These are phyloP conservation scores for Gymnoscelis rufifasciata DNA, from an alignment of 2,888 invertebrate genomes.

Conservation along the genomic window DNA sequence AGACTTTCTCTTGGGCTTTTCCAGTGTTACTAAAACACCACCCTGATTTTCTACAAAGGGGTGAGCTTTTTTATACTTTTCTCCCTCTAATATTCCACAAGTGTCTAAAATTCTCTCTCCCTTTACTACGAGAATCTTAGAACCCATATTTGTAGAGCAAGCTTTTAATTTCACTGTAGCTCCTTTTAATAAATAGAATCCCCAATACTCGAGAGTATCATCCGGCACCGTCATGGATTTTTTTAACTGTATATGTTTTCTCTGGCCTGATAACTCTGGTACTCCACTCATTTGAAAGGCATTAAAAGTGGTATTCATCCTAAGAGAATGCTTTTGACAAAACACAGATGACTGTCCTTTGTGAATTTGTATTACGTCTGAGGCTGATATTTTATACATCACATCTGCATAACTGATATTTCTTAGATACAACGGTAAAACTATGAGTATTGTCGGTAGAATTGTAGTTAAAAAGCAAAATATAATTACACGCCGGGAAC, in stretches of 20 bases:
- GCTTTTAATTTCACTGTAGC: constrained; percentile 87
- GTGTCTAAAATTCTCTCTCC: constrained; percentile 87
- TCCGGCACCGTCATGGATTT: constrained; percentile 91
- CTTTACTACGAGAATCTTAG: constrained; percentile 88
- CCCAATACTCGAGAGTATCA: constrained; percentile 93
- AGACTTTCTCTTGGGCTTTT: constrained; percentile 44
- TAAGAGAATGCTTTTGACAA: constrained; percentile 87
- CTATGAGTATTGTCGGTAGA: constrained; percentile 85
- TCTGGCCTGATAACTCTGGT: constrained; percentile 83
- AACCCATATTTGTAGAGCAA: constrained; percentile 88
- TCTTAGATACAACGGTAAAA: constrained; percentile 87
- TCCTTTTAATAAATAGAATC: constrained; percentile 89
- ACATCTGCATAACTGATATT: constrained; percentile 88
- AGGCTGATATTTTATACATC: constrained; percentile 87
- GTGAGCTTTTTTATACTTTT: constrained; percentile 81
- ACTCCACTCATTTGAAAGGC: constrained; percentile 85
- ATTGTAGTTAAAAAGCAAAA: constrained; percentile 88
- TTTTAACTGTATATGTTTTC: constrained; percentile 86
- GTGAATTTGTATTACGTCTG: constrained; percentile 89
- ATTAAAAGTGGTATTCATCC: constrained; percentile 85
- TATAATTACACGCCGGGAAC: constrained; percentile 86
- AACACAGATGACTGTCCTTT: constrained; percentile 91
- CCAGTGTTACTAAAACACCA: constrained; percentile 69
- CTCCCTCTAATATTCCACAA: constrained; percentile 87
- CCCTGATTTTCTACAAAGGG: constrained; percentile 80